Percentiles rank a stretch among this genome's conserved stretches.
These are phyloP conservation scores for Thaumetopoea pityocampa DNA, from an alignment of 1,140 invertebrate species.

Conservation along the genomic window DNA sequence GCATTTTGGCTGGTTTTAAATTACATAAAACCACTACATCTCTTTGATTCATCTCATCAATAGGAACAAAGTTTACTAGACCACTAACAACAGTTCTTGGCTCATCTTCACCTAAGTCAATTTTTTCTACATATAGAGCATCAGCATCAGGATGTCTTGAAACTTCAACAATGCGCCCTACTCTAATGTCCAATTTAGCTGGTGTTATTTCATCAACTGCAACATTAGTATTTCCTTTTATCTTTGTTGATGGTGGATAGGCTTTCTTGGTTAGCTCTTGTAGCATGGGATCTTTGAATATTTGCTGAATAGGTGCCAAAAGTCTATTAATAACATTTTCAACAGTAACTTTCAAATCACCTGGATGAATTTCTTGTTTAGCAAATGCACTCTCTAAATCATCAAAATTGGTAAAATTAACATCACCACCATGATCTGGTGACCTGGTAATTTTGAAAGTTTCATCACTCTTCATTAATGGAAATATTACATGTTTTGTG, in stretches of 20 bases:
- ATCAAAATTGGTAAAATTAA: conserved; percentile 84
- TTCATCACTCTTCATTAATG: conserved; percentile 84
- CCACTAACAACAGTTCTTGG: conserved; percentile 82
- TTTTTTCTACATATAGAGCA: conserved; percentile 94
- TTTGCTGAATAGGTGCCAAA: conserved; percentile 92
- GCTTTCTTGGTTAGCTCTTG: conserved; percentile 83
- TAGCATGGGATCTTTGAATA: conserved; percentile 88
- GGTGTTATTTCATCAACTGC: conserved; percentile 81
- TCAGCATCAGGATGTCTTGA: conserved; percentile 97
- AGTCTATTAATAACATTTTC: conserved; percentile 91
- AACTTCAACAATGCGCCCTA: conserved; percentile 94
- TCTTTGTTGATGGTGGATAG: conserved; percentile 81
- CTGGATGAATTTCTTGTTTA: conserved; percentile 92
- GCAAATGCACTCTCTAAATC: conserved; percentile 87
- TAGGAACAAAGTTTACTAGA: conserved; percentile 91
- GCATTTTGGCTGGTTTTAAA: conserved; percentile 94
- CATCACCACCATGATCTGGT: conserved; percentile 85
- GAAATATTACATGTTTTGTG: conserved; percentile 94
- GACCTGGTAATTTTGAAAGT: conserved; percentile 77
- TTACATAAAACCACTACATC: conserved; percentile 95
- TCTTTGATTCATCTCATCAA: conserved; percentile 91
- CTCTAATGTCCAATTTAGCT: conserved; percentile 89
- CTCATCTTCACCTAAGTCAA: conserved; percentile 85
- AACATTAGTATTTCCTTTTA: conserved; percentile 42
- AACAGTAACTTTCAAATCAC: conserved; percentile 92